Evolutionary conservation across 2,113 vertebrate species (phyloP).

Genomic region (Ceuthmochares aereus): DNA sequence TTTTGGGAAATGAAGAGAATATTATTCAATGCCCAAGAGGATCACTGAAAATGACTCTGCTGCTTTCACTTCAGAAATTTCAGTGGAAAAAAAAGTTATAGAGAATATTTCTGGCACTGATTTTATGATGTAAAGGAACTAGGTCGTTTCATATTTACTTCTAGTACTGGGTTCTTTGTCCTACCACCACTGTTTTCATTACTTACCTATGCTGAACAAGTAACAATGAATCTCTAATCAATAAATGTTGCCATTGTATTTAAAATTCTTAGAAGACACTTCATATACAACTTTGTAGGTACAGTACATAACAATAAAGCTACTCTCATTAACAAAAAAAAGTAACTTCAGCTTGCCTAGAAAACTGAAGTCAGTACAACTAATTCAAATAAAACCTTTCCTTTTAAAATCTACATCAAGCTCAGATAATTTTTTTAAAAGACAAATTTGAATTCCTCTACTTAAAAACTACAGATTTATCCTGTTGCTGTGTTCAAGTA

Average conservation of each 20-base stretch:
- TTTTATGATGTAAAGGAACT: neutral
- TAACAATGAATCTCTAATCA: neutral
- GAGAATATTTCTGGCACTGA: neutral
- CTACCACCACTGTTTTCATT: neutral
- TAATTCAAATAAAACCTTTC: neutral
- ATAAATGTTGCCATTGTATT: neutral
- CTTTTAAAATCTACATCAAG: neutral
- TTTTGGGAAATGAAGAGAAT: conserved; percentile 54
- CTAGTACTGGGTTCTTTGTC: neutral
- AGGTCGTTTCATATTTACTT: neutral
- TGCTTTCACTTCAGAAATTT: neutral
- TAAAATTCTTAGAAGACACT: neutral
- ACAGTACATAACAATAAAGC: neutral
- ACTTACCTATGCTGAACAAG: neutral
- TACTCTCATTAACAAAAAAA: neutral
- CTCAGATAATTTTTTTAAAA: neutral
- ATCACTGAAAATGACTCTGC: conserved; percentile 21
- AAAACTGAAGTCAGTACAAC: neutral
- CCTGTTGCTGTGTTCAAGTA: neutral
- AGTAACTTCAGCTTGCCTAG: neutral
- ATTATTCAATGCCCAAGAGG: conserved; percentile 22
- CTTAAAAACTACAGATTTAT: neutral
- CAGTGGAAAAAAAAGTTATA: neutral
- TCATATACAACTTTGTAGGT: neutral
- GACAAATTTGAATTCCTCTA: neutral